Evolutionary conservation across 2,888 invertebrate species (phyloP), one percentile per base, ranked within the genome.

Genomic region (Eristalis tenax): DNA sequence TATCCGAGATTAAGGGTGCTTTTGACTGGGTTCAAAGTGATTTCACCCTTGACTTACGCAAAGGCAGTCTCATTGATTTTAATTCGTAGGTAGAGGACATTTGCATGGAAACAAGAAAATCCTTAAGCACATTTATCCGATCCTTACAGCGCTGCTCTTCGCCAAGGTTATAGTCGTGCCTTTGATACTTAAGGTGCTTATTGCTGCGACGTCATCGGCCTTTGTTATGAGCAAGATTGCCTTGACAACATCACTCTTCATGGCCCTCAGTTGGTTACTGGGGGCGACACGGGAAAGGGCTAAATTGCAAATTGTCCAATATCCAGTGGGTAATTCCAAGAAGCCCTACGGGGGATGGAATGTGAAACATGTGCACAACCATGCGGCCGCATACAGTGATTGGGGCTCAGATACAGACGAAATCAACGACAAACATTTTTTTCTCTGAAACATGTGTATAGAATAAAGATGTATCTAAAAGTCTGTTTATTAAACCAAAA

Each of bases 141-240:
- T 96, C 84, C 91, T 96, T 22, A 89, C 96, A 23, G 96, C 95
- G 0, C 93, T 95, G 28, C 90, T 96, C 22, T 93, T 96, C 69
- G 95, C 96, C 0, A 96, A 96, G 91, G 94, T 95, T 43, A 91
- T 97, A 1, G 89, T 96, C 10, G 92, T 96, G 66, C 96, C 96
- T 0, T 92, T 96, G 43, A 94, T 95, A 0, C 91, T 97, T 73
- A 96, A 96, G 90, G 94, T 95, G 1, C 91, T 96, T 85, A 95
- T 96, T 0, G 94, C 96, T 57, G 92, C 96, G 68, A 95, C 96
- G 26, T 95, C 95, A 83, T 91, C 92, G 18, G 91, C 93, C 5
- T 92, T 93, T 88, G 89, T 93, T 32, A 91, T 93, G 90, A 92
- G 92, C 59, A 93, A 93, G 90, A 90, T 93, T 40, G 92, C 93